Evolutionary conservation across 2,888 invertebrate species (phyloP), one percentile per base, ranked within the genome.

Genomic region (Caenorhabditis japonica): DNA sequence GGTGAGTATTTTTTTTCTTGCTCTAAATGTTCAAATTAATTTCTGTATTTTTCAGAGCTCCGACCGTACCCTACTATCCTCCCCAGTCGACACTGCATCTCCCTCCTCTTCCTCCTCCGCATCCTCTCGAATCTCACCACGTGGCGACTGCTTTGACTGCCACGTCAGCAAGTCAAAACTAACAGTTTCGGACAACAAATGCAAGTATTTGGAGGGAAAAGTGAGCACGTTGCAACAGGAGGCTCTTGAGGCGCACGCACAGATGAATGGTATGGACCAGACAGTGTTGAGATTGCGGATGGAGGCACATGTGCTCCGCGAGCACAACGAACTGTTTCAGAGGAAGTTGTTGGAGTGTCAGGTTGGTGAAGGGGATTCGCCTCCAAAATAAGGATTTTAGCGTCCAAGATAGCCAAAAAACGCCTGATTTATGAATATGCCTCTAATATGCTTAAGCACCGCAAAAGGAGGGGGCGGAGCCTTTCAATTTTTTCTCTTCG

Each of bases 101-200:
- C 34, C 55, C 2, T 53, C 64, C 5, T 34, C 58, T 2, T 52
- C 66, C 0, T n/a, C 44, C 2, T 62, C 71, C 0, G 53, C 69
- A 5, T 34, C 46, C 0, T 60, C 60, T 15, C 30, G 52, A n/a
- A 59, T 59, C 43, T 51, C 51, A 21, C 69, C 66, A 19, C 59
- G 55, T 19, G 36, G 60, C 25, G 62, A 62, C 1, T 80, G 80
- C 43, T 80, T 69, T 55, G 78, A 80, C n/a, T 80, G 80, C 46
- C 62, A 75, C 3, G 44, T 75, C 25, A 46, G 61, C 56, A 78
- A 77, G 52, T 71, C 75, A 15, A 73, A 73, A 27, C 36, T 72
- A 15, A 61, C 59, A 13, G 53, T 74, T 27, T 52, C 76, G 0
- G 78, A 78, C 13, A 77, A 47, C 44, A 62, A 69, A 19, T 73